phyloP scores from a whole-genome alignment of 2,113 vertebrate genomes.

The Caretta caretta region DNA sequence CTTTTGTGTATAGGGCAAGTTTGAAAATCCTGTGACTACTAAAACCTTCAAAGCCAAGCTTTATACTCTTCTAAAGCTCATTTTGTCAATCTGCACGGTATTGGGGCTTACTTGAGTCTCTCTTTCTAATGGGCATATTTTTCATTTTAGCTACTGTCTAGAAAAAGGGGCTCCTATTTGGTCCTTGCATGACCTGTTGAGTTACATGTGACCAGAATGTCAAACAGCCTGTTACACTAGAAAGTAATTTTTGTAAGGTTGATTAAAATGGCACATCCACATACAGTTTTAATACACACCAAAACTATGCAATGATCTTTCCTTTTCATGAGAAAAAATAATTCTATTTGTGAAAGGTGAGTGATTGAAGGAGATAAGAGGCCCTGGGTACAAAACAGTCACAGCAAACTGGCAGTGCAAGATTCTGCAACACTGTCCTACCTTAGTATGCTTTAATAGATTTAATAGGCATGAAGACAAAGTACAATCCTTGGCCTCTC shows the following conservation, averaged over 20 bases:
- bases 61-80: background rate
- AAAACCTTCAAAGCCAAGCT: background rate
- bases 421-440: background rate
- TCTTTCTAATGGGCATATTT: background rate
- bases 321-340: background rate
- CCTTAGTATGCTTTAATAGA: background rate
- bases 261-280: too few relatives aligned
- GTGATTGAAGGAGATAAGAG: background rate
- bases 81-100: background rate
- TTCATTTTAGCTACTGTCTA: background rate
- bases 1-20: background rate
- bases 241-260: background rate
- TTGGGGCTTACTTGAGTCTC: background rate
- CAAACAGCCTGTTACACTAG: background rate
- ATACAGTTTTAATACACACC: background rate
- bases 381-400: background rate
- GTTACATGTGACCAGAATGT: background rate
- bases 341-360: background rate
- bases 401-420: accelerated
- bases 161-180: background rate
- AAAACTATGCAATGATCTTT: background rate
- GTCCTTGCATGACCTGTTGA: background rate
- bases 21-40: background rate
- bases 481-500: background rate
- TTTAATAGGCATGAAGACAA: background rate